Percentiles rank a stretch among this genome's conserved stretches.
Evolutionary conservation across 2,797 vertebrate genomes (phyloP).

Genomic region (Nothura maculosa): DNA sequence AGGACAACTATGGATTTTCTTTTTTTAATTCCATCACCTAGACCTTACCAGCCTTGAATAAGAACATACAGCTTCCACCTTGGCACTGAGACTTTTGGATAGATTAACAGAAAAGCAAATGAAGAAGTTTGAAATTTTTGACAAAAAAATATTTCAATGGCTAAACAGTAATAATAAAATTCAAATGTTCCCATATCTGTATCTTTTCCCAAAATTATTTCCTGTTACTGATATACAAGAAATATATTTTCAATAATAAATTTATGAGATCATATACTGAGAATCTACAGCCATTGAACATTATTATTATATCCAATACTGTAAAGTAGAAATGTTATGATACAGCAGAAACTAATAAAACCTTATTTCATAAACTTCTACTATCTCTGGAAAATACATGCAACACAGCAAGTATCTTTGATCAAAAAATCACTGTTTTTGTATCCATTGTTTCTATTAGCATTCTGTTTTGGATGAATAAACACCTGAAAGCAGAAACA

Average conservation of each 20-base stretch:
- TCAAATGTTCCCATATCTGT: background rate
- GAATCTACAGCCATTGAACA: background rate
- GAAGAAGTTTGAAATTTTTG: background rate
- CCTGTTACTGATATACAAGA: background rate
- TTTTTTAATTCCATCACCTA: background rate
- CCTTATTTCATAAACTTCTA: background rate
- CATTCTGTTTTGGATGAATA: background rate
- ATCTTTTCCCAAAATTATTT: background rate
- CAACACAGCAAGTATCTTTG: background rate
- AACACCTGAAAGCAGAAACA: background rate
- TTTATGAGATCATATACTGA: background rate
- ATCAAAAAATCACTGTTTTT: background rate
- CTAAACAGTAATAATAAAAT: background rate
- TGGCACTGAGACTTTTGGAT: background rate
- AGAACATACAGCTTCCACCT: background rate
- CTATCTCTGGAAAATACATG: background rate
- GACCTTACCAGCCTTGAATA: background rate
- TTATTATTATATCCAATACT: background rate
- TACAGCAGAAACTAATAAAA: background rate
- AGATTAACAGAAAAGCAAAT: background rate
- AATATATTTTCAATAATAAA: background rate
- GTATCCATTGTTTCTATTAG: background rate
- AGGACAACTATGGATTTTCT: too few relatives aligned
- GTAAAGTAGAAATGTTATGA: background rate
- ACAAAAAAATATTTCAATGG: background rate